These are phyloP conservation scores for Nematolebias whitei DNA, from an alignment of 2,113 vertebrate genomes.

Conservation along the genomic window DNA sequence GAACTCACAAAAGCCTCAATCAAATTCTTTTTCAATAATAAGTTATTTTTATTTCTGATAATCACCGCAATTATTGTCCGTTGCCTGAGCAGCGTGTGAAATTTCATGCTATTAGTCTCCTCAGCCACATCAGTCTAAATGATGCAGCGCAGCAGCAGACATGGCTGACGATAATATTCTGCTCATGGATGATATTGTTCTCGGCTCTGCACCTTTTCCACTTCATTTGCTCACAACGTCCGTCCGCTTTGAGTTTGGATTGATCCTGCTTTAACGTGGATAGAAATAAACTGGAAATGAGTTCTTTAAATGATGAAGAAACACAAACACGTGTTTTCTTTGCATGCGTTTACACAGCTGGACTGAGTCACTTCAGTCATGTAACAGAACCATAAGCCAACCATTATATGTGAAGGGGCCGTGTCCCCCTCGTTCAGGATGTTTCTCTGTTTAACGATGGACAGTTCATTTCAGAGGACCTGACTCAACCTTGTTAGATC, in stretches of 20 bases:
- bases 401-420: no score
- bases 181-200: conserved; percentile 38
- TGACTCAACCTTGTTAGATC: no score
- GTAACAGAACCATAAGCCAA: no score
- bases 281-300: conserved; percentile 26
- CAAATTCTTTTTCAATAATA: conserved; percentile 1
- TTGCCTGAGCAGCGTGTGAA: conserved; percentile 9
- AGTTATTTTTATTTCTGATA: conserved; percentile 15
- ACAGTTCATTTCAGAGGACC: no score
- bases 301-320: neutral
- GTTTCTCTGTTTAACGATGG: no score
- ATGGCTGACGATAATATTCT: conserved; percentile 39
- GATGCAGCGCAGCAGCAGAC: conserved; percentile 42
- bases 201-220: conserved; percentile 20
- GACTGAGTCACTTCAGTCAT: neutral
- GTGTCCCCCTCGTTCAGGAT: no score
- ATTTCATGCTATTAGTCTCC: conserved; percentile 8
- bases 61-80: conserved; percentile 4
- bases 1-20: conserved; percentile 36
- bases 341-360: neutral
- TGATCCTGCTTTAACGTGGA: conserved; percentile 11
- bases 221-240: conserved; percentile 45
- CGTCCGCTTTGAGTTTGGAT: neutral
- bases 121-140: conserved; percentile 36
- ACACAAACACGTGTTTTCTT: neutral